Evolutionary conservation across 2,797 vertebrate species (phyloP).

Genomic region (Ataeniobius toweri): DNA sequence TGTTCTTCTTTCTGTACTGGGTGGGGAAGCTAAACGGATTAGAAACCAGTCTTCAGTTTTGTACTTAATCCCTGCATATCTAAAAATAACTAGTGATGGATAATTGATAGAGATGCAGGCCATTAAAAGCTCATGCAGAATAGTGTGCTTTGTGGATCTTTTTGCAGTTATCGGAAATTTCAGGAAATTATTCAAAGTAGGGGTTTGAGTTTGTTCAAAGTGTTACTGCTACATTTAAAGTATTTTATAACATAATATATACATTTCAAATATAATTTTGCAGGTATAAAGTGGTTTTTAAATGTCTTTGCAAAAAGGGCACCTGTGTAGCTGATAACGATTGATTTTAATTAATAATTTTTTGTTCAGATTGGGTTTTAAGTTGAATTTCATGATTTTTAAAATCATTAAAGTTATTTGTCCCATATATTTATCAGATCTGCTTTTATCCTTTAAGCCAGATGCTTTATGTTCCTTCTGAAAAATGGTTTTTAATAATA

Average conservation of each 20-base stretch:
- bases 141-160: neutral
- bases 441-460: neutral
- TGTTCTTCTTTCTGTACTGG: neutral
- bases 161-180: neutral
- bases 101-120: conserved; percentile 1
- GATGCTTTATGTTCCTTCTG: neutral
- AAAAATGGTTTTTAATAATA: too few relatives aligned
- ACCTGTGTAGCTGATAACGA: neutral
- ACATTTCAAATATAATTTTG: neutral
- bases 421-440: neutral
- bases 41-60: neutral
- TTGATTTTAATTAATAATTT: neutral
- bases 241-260: neutral
- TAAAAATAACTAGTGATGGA: conserved; percentile 5
- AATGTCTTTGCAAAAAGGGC: neutral
- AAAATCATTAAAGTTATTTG: neutral
- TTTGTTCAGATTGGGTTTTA: neutral
- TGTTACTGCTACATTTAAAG: neutral
- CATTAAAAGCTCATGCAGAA: neutral
- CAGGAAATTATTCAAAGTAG: neutral
- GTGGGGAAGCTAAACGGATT: neutral
- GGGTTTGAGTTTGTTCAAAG: neutral
- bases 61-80: neutral
- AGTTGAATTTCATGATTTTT: neutral
- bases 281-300: neutral